Evolutionary conservation across 1,140 invertebrate species (phyloP).

Genomic region (Chironomus tepperi): DNA sequence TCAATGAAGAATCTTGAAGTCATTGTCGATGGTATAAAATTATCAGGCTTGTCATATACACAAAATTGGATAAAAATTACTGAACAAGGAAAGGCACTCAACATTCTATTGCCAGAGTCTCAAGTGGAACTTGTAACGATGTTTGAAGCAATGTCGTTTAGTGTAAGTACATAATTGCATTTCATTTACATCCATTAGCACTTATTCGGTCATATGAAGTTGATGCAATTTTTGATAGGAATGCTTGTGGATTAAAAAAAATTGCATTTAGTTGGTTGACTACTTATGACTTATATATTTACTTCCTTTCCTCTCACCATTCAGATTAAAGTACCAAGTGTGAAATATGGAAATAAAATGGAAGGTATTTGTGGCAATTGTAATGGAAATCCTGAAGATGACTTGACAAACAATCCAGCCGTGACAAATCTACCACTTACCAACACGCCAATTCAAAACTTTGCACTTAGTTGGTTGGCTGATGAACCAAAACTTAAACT

Average conservation of each 20-base stretch:
- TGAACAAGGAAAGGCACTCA: slow-evolving; percentile 42
- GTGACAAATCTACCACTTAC: slow-evolving; percentile 36
- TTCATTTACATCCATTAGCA: slow-evolving; percentile 29
- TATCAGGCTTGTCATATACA: slow-evolving; percentile 43
- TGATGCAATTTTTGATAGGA: no score
- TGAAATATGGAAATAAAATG: slow-evolving; percentile 57
- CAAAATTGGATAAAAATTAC: slow-evolving; percentile 46
- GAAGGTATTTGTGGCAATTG: slow-evolving; percentile 75
- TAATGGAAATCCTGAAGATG: slow-evolving; percentile 54
- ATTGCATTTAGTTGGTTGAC: no score
- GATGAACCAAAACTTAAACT: slow-evolving; percentile 40
- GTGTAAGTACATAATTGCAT: slow-evolving; percentile 39
- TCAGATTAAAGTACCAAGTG: slow-evolving; percentile 50
- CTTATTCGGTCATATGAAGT: not conserved
- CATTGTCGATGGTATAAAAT: slow-evolving; percentile 38
- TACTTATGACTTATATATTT: no score
- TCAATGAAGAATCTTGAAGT: slow-evolving; percentile 29
- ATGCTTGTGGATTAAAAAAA: no score
- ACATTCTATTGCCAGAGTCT: slow-evolving; percentile 40
- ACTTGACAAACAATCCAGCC: slow-evolving; percentile 47
- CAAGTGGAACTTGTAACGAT: slow-evolving; percentile 45
- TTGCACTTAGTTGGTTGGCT: slow-evolving; percentile 53
- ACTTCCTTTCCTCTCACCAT: no score
- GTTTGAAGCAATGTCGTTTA: slow-evolving; percentile 49
- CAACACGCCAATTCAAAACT: slow-evolving; percentile 39